Evolutionary conservation across 2,113 vertebrate genomes (phyloP), one percentile per base, ranked within the genome.

Genomic region (Mormyrus iriodes): DNA sequence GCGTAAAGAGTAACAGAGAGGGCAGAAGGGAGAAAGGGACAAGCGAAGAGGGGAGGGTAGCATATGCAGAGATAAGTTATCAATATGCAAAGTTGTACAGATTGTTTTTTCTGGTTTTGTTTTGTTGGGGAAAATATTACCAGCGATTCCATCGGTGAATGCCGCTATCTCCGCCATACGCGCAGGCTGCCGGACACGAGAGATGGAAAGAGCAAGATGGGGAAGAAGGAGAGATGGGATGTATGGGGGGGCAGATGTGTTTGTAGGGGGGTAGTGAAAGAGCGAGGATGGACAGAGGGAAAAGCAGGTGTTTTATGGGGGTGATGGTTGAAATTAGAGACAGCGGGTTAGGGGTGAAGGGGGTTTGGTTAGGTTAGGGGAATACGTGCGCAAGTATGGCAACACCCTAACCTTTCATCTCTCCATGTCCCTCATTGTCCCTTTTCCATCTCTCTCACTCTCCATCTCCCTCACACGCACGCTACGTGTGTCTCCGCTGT

Each of bases 71-170:
- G 93, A 94, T 91, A 93, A 94, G 94, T 94, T 93, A 96, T 96
- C 95, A 95, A 94, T 95, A 95, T 95, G 94, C 95, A 95, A 95
- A 95, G 93, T 94, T 94, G 94, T 94, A 94, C 93, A 93, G 93
- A 82, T 82, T 87, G 48, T 87, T 69, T 83, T n/a, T 92, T 86
- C 90, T 90, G 91, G 93, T 55, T 89, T 91, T 92, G 91, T 93
- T 84, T 85, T 89, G 79, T 89, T 42, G 88, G 88, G 88, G 92
- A 48, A 93, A 93, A 95, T 95, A 95, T 97, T 97, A 97, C 97
- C 97, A 94, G 96, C 95, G 95, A 96, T 95, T 97, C 97, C 96
- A 96, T 97, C 97, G 96, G 95, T 95, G 96, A 96, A 96, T 94
- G 96, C 96, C 95, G 95, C 96, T 94, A 96, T 96, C 96, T 97